These are phyloP conservation scores for Pleuronectes platessa DNA, from an alignment of 2,113 vertebrate genomes.

Conservation along the genomic window DNA sequence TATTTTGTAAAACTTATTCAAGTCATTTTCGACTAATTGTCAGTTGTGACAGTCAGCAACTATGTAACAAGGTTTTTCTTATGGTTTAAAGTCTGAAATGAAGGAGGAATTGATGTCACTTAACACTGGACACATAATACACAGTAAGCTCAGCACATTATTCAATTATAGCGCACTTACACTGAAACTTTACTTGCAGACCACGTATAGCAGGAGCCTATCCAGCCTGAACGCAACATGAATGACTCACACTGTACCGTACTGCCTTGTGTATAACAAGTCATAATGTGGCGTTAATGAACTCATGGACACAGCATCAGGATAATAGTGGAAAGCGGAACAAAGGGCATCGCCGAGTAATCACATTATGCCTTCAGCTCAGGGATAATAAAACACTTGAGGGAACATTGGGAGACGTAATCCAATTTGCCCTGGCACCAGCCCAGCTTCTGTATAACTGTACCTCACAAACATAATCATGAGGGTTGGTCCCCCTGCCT, in stretches of 20 bases:
- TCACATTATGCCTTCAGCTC: slow-evolving; percentile 78
- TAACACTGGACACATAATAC: no score
- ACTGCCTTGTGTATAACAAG: slow-evolving; percentile 59
- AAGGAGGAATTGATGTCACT: no score
- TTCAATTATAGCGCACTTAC: slow-evolving; percentile 30
- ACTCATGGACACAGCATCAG: slow-evolving; percentile 65
- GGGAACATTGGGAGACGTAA: slow-evolving; percentile 73
- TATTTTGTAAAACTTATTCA: no score
- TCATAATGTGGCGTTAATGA: slow-evolving; percentile 78
- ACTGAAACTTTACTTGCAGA: slow-evolving; percentile 30
- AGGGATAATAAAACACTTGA: slow-evolving; percentile 77
- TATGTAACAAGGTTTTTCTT: no score
- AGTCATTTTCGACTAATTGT: no score
- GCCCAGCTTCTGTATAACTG: slow-evolving; percentile 59
- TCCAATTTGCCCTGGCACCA: slow-evolving; percentile 77
- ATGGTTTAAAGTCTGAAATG: no score
- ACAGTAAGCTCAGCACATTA: slow-evolving; percentile 10
- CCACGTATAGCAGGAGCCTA: slow-evolving; percentile 4
- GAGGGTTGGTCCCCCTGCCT: slow-evolving; percentile 42
- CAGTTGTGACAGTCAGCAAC: no score
- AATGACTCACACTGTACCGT: slow-evolving; percentile 32
- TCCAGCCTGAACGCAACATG: slow-evolving; percentile 16
- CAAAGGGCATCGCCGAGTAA: slow-evolving; percentile 78
- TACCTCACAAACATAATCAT: slow-evolving; percentile 62
- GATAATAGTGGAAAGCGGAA: slow-evolving; percentile 65